Evolutionary conservation across 2,797 vertebrate genomes (phyloP).

Genomic region (Nyctibius grandis): DNA sequence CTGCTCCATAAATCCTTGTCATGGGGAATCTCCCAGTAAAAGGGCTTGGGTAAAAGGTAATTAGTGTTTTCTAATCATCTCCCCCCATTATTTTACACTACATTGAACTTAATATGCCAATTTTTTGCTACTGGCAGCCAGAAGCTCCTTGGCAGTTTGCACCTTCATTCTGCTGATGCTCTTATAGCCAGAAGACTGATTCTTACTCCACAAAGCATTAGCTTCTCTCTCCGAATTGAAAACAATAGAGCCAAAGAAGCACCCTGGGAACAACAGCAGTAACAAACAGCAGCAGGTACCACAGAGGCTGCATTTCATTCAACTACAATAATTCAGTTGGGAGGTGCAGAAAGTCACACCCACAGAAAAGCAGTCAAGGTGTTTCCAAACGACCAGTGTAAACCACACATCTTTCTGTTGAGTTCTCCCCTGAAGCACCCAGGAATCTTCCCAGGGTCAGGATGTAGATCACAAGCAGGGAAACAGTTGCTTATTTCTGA

Average conservation of each 20-base stretch:
- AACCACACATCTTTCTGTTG: neutral
- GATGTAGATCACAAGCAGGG: neutral
- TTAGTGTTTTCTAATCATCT: conserved; percentile 21
- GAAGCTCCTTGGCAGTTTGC: neutral
- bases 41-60: neutral
- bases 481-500: neutral
- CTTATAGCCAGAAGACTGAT: neutral
- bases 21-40: neutral
- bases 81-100: neutral
- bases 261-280: neutral
- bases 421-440: neutral
- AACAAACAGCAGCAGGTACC: neutral
- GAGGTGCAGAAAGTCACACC: neutral
- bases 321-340: neutral
- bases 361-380: neutral
- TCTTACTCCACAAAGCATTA: neutral
- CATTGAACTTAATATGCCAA: neutral
- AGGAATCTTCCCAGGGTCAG: neutral
- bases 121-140: neutral
- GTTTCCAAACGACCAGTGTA: fast-evolving
- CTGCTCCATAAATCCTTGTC: neutral
- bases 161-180: neutral
- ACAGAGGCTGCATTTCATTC: neutral
- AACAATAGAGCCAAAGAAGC: neutral
- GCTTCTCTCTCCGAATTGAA: neutral